Evolutionary conservation across 2,797 vertebrate genomes (phyloP).

Genomic region (Myotis planiceps): DNA sequence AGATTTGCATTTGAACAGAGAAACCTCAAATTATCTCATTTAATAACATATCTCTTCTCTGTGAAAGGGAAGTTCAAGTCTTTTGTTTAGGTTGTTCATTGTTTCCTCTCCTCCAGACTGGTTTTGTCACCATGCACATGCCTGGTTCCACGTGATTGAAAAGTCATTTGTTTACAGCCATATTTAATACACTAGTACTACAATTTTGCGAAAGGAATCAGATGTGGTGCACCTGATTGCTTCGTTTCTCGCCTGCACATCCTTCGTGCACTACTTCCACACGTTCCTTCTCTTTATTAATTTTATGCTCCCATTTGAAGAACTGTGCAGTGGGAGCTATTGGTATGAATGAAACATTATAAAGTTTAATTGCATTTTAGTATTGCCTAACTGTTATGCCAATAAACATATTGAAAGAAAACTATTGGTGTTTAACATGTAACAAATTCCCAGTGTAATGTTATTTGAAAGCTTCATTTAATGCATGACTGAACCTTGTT

Average conservation of each 20-base stretch:
- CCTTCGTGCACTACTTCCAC: not conserved
- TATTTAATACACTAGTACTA: not conserved
- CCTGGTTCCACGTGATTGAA: not conserved
- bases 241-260: not conserved
- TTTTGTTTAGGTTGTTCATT: not conserved
- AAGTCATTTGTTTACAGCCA: not conserved
- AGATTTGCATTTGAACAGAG: not conserved
- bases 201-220: not conserved
- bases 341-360: conserved; percentile 44
- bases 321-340: conserved; percentile 33
- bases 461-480: conserved; percentile 76
- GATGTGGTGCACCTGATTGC: not conserved
- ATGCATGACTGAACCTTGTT: conserved; percentile 61
- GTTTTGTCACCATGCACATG: not conserved
- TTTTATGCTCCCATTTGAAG: conserved; percentile 38
- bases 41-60: not conserved
- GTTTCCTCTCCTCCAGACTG: not conserved
- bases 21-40: not conserved
- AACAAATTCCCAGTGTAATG: conserved; percentile 60
- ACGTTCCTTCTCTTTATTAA: conserved; percentile 20
- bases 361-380: conserved; percentile 72
- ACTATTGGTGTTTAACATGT: conserved; percentile 70
- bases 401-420: conserved; percentile 72
- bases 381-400: conserved; percentile 65
- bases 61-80: not conserved